Conservation (phyloP, 2,797 vertebrate species). For the Scyliorhinus canicula region DNA sequence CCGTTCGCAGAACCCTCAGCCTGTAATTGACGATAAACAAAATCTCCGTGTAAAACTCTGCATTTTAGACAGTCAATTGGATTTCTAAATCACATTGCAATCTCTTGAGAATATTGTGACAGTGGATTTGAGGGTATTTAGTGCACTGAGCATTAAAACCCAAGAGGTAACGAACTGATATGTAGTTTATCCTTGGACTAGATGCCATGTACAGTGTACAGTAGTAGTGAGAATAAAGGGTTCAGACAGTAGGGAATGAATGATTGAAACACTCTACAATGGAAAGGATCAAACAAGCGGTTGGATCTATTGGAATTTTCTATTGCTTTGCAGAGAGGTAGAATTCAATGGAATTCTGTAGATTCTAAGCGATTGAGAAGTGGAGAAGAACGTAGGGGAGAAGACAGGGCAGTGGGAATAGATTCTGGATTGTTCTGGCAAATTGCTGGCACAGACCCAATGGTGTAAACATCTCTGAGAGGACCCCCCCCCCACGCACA, state of each 20-base stretch:
- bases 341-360: not conserved
- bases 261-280: not conserved
- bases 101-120: not conserved
- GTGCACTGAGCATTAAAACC: not conserved
- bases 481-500: too few relatives aligned
- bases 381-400: not conserved
- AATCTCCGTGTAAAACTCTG: not conserved
- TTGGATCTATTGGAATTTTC: not conserved
- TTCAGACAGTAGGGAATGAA: not conserved
- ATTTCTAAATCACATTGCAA: not conserved
- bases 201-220: not conserved
- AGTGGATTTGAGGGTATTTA: slow-evolving; percentile 2
- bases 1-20: not conserved
- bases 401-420: not conserved
- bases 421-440: not conserved
- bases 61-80: slow-evolving; percentile 18
- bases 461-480: not conserved
- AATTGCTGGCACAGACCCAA: not conserved
- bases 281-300: not conserved
- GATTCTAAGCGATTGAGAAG: not conserved
- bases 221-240: not conserved
- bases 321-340: not conserved
- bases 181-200: not conserved
- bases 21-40: not conserved
- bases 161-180: not conserved